phyloP scores from a whole-genome alignment of 2,888 invertebrate species.

The Timandra comae region DNA sequence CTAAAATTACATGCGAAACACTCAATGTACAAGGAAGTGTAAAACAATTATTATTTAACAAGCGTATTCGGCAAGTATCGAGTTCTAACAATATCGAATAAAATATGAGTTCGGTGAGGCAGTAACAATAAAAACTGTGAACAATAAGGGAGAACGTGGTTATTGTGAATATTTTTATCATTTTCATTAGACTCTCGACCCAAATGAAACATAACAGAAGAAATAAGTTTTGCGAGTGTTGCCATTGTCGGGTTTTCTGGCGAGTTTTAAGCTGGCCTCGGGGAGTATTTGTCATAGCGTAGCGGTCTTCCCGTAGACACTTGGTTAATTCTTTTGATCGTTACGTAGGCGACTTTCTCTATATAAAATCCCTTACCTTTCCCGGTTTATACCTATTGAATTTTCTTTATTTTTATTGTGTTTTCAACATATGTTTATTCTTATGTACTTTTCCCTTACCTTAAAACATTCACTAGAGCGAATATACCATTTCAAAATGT shows the following conservation, averaged over 20 bases:
- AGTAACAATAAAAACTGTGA: slow-evolving; percentile 23
- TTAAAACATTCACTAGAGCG: no score
- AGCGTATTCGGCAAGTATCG: slow-evolving; percentile 9
- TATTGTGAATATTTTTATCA: slow-evolving; percentile 35
- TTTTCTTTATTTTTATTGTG: no score
- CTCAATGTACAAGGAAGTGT: slow-evolving; percentile 12
- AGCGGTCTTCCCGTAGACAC: slow-evolving; percentile 12
- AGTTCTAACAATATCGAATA: slow-evolving; percentile 6
- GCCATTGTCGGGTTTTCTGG: slow-evolving; percentile 35
- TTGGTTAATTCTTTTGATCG: slow-evolving; percentile 11
- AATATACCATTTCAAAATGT: no score
- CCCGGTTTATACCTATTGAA: no score
- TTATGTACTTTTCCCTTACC: no score
- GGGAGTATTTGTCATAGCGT: slow-evolving; percentile 47
- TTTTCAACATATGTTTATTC: no score
- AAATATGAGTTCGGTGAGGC: slow-evolving; percentile 13
- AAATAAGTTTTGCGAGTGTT: slow-evolving; percentile 39
- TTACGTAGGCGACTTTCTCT: no score
- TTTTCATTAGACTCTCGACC: slow-evolving; percentile 41
- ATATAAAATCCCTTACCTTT: no score
- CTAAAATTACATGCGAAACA: slow-evolving; percentile 14
- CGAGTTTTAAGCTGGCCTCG: slow-evolving; percentile 37
- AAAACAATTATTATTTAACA: slow-evolving; percentile 13
- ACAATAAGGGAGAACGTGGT: slow-evolving; percentile 21
- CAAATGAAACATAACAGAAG: slow-evolving; percentile 44